These are phyloP conservation scores for Aethes cnicana DNA, from an alignment of 2,888 invertebrate species.

Conservation along the genomic window DNA sequence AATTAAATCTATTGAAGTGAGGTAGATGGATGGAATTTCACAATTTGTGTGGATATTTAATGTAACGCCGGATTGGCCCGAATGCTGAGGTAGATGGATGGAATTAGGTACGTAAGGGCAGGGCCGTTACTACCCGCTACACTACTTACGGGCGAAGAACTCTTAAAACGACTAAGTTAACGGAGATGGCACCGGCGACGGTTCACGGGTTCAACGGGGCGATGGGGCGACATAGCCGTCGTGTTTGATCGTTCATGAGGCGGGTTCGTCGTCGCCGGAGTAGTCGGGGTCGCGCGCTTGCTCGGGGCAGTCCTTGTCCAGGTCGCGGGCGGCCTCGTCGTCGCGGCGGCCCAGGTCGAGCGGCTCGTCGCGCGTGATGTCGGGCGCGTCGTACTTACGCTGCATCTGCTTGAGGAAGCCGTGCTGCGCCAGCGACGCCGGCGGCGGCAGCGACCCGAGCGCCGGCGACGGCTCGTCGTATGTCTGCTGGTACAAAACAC, in stretches of 20 bases:
- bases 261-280: constrained; percentile 71
- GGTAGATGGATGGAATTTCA: constrained; percentile 89
- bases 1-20: constrained; percentile 85
- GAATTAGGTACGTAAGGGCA: constrained; percentile 80
- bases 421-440: constrained; percentile 79
- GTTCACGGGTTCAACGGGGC: constrained; percentile 72
- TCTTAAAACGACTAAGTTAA: too few relatives aligned
- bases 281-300: constrained; percentile 71
- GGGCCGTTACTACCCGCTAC: constrained; percentile 74
- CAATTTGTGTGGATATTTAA: constrained; percentile 80
- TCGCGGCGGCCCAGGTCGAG: constrained; percentile 76
- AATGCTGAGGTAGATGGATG: constrained; percentile 84
- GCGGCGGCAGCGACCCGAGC: constrained; percentile 80
- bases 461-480: constrained; percentile 83
- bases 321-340: constrained; percentile 69
- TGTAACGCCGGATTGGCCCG: constrained; percentile 78
- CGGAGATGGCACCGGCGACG: constrained; percentile 80
- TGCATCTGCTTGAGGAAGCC: constrained; percentile 85
- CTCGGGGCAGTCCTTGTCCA: constrained; percentile 56
- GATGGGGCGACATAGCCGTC: constrained; percentile 31
- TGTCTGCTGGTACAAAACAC: too few relatives aligned
- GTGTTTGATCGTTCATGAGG: constrained; percentile 75
- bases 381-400: constrained; percentile 81
- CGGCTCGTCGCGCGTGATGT: constrained; percentile 81
- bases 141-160: too few relatives aligned